Evolutionary conservation across 1,140 invertebrate species (phyloP), one percentile per base, ranked within the genome.

Genomic region (Leptopilina boulardi): DNA sequence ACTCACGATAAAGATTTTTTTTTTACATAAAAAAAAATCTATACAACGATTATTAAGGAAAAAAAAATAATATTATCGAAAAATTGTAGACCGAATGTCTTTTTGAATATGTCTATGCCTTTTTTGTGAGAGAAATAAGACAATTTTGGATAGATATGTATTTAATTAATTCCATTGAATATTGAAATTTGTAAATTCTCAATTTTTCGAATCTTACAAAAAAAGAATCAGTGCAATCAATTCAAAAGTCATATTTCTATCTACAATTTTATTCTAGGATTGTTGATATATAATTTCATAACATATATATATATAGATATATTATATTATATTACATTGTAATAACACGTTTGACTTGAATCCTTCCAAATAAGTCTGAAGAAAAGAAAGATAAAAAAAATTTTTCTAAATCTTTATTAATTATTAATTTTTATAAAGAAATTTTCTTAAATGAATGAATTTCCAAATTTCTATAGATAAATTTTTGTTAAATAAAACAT

Each of bases 81-180:
- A 66, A 77, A 77, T 76, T 71, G 18, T 41, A 66, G 59, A 44
- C 19, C 21, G 19, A 66, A 54, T 66, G 13, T 18, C 74, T 59
- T 76, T 56, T 54, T 42, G 73, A 77, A 73, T 66, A n/a, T 34
- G 30, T 34, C 30, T 3, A n/a, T 3, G 30, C 30, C 30, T 34
- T 44, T 44, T 44, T 44, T 10, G 42, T 1, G 42, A 47, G 44
- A 47, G 15, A 47, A 47, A 47, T n/a, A n/a, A n/a, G 13, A n/a
- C 13, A 47, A 44, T 6, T 15, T 11, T 11, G n/a, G n/a, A 3
- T 44, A 1, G 9, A 44, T 44, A 6, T 44, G 42, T 44, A 44
- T 44, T 10, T 11, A 44, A 11, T 44, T 44, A 44, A 44, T 44
- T 44, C 9, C 42, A 44, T 3, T 34, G 30, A 3, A 34, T 34